Base-by-base conservation (phyloP, 2,888 invertebrate genomes). In the Phorcus lineatus region DNA sequence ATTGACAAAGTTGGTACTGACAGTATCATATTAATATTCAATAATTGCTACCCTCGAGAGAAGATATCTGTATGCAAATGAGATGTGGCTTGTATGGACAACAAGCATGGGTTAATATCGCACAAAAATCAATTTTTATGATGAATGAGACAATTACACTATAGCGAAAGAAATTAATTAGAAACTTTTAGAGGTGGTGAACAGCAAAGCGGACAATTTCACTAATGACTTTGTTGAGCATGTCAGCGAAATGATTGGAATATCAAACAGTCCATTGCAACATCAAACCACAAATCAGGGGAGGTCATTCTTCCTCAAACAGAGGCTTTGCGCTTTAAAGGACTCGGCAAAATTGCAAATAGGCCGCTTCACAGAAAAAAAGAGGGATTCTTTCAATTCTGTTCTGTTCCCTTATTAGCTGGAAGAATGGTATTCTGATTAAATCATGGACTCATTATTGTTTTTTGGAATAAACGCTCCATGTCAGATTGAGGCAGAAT, bases 61-160 rank as follows among this genome's bases (percentile, higher is more conserved):
- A 62, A 24, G 22, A 62, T 62, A 24, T 62, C 22, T 28, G 28
- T 28, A 62, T 22, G 16, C 28, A 62, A 62, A 62, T 62, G 62
- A 62, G 28, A 24, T 28, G 24, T 1, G 62, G 28, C 47, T 47
- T 47, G 62, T 24, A 62, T 28, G 16, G 16, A 31, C 62, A 24
- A 31, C 62, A 62, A 62, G 22, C 28, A 16, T 62, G 62, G 62
- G 22, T 22, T 62, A 62, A 62, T 62, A 28, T 62, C 62, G 24
- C 24, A 11, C 28, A 24, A 62, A 62, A 62, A 62, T 62, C 62
- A 62, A 62, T 62, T 62, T 62, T 62, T 62, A 62, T 62, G 62
- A 62, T 62, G 62, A 62, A 62, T 62, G 62, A 31, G 62, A 62
- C 62, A 19, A 31, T 62, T 62, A 62, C 62, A 62, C 28, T 62